Conservation (phyloP, 1,140 invertebrate genomes). For the Lasioglossum albipes region DNA sequence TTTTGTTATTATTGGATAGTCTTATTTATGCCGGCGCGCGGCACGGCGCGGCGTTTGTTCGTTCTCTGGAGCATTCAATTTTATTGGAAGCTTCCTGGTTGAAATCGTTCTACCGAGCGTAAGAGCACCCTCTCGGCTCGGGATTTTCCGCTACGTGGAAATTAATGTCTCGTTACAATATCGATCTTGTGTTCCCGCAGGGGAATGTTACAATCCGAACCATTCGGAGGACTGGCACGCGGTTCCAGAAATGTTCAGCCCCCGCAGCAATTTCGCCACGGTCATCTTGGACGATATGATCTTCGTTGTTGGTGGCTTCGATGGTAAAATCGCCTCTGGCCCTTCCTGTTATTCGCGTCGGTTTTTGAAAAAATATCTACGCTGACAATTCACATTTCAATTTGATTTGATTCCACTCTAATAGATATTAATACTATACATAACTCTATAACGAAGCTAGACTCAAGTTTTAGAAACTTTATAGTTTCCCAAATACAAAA, state of each 20-base stretch:
- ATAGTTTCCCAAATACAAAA: too few species aligned
- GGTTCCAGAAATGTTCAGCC: conserved; percentile 90
- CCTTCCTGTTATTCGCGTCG: too few species aligned
- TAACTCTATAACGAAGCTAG: too few species aligned
- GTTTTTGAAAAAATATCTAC: too few species aligned
- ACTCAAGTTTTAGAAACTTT: too few species aligned
- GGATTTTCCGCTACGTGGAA: conserved; percentile 19
- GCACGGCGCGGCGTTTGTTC: too few species aligned
- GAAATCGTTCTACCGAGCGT: neutral
- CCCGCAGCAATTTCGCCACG: conserved; percentile 91
- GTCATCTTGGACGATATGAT: conserved; percentile 90
- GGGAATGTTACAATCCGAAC: conserved; percentile 86
- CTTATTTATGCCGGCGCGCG: neutral
- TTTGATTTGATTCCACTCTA: too few species aligned
- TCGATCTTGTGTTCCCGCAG: conserved; percentile 72
- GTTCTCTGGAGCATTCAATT: neutral
- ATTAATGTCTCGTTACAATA: conserved; percentile 28
- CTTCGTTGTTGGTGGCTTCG: conserved; percentile 91
- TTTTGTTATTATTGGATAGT: too few species aligned
- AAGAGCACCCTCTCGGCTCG: neutral
- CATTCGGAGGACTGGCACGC: conserved; percentile 82
- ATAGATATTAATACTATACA: too few species aligned
- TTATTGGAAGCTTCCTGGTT: neutral
- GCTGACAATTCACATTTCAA: too few species aligned
- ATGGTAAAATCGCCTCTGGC: conserved; percentile 79